phyloP scores from a whole-genome alignment of 2,888 invertebrate species.

The Sipha maydis region DNA sequence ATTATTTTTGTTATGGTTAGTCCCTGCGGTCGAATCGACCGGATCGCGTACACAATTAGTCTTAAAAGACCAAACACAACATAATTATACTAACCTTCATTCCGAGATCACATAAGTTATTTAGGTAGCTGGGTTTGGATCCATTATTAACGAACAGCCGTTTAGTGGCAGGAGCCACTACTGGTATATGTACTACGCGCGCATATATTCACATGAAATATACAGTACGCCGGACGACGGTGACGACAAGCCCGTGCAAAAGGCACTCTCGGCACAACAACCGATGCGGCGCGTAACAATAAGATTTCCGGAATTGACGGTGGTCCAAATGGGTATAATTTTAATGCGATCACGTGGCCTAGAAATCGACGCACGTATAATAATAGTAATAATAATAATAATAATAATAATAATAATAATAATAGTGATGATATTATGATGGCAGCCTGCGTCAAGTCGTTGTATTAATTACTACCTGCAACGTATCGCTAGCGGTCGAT shows the following conservation, averaged over 20 bases:
- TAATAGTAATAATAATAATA: too few relatives aligned
- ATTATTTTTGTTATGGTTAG: not conserved
- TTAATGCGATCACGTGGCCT: not conserved
- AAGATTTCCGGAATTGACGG: slow-evolving; percentile 36
- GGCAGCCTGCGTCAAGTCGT: not conserved
- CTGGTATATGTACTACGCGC: not conserved
- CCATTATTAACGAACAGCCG: slow-evolving; percentile 29
- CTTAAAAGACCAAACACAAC: not conserved
- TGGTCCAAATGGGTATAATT: slow-evolving; percentile 28
- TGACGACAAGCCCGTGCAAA: not conserved
- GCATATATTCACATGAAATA: not conserved
- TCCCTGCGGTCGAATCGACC: not conserved
- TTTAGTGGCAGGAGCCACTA: not conserved
- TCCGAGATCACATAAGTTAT: slow-evolving; percentile 7
- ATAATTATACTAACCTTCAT: not conserved
- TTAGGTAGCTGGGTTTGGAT: not conserved
- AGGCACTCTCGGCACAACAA: not conserved
- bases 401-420: too few relatives aligned
- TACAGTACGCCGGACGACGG: not conserved
- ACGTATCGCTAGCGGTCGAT: not conserved
- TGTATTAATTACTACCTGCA: slow-evolving; percentile 4
- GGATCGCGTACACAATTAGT: not conserved
- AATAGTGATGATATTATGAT: not conserved
- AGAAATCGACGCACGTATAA: not conserved
- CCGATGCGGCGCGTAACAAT: slow-evolving; percentile 1